Percentiles rank a stretch among this genome's conserved stretches.
phyloP scores from a whole-genome alignment of 2,797 vertebrate species.

The Pseudochirops corinnae region DNA sequence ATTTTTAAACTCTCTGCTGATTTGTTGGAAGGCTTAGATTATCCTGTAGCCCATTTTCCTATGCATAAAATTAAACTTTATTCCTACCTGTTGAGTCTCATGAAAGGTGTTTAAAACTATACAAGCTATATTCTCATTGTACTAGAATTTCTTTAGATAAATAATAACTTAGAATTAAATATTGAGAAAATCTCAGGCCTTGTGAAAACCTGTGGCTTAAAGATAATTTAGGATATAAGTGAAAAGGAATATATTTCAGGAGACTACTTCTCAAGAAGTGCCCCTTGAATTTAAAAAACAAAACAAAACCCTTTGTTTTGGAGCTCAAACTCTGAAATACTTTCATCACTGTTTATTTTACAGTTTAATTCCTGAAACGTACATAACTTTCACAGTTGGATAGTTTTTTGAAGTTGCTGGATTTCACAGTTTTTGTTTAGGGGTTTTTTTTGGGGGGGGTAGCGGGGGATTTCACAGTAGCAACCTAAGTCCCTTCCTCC shows the following conservation, averaged over 20 bases:
- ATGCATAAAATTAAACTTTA: constrained; percentile 49
- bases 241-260: not conserved
- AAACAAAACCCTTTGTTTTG: constrained; percentile 10
- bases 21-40: not conserved
- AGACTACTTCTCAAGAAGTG: constrained; percentile 6
- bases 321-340: not conserved
- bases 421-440: not conserved
- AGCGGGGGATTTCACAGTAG: not conserved
- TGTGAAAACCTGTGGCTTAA: constrained; percentile 6
- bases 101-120: constrained; percentile 15
- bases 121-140: constrained; percentile 9
- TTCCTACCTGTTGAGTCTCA: constrained; percentile 4
- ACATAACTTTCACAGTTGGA: constrained; percentile 14
- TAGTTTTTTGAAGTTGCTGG: not conserved
- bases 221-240: not conserved
- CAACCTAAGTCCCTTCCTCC: constrained; percentile 5
- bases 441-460: not conserved
- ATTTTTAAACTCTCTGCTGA: not conserved
- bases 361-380: not conserved
- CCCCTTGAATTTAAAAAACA: constrained; percentile 26
- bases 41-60: not conserved
- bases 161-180: constrained; percentile 45
- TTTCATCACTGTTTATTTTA: not conserved
- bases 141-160: constrained; percentile 7
- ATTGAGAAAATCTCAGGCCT: not conserved